Percentiles rank a stretch among this genome's conserved stretches.
These are phyloP conservation scores for Scopus umbretta DNA, from an alignment of 2,113 vertebrate species.

Conservation along the genomic window DNA sequence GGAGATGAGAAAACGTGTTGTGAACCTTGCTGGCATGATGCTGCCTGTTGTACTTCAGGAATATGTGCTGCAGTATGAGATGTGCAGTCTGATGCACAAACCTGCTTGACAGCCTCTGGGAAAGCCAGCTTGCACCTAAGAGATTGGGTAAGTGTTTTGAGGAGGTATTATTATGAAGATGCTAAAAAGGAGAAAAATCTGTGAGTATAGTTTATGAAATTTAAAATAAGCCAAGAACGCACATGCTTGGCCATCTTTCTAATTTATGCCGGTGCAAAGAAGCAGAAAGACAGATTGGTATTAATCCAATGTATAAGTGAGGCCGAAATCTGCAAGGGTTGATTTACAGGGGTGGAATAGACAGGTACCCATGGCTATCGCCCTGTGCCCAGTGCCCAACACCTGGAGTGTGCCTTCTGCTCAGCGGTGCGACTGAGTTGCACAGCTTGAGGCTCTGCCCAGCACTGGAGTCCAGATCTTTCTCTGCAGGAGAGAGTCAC, in stretches of 20 bases:
- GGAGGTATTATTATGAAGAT: background rate
- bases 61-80: background rate
- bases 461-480: background rate
- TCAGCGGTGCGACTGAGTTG: fast-evolving
- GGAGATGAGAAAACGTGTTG: background rate
- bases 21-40: background rate
- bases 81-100: background rate
- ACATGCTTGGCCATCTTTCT: background rate
- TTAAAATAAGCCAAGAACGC: background rate
- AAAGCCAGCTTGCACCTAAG: background rate
- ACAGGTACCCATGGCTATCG: fast-evolving
- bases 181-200: background rate
- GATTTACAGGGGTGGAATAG: background rate
- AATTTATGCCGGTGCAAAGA: background rate
- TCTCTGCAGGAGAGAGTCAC: background rate
- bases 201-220: background rate
- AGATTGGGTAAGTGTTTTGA: background rate
- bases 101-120: background rate
- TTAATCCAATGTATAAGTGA: background rate
- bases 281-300: background rate
- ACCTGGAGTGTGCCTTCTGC: background rate
- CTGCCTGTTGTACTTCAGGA: background rate
- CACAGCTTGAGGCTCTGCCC: background rate
- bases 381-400: background rate
- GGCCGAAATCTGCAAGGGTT: background rate